Evolutionary conservation across 92 coral and sea anemone genomes (phyloP), one percentile per base, ranked within the genome.

Genomic region (Zoanthus gigantus): DNA sequence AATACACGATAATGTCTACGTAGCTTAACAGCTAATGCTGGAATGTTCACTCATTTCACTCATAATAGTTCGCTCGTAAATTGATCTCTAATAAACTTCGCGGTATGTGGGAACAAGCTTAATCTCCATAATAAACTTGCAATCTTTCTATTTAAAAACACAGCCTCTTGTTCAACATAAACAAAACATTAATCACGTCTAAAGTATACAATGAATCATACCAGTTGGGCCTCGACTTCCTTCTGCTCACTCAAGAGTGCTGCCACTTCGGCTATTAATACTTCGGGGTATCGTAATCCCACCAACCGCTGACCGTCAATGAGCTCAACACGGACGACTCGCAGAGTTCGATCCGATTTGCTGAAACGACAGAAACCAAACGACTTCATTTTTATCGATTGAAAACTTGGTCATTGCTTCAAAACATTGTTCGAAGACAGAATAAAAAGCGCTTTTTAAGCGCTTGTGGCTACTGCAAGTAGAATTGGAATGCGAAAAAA

Each of bases 251-350:
- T 91, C 71, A 96, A 79, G 31, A 97, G 91, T 54, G 92, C 83
- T 46, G 99, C 89, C 81, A 94, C 99, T 85, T 93, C 98, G 52
- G 95, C 92, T 54, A 97, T 97, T 58, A 97, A 92, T 75, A 92
- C 93, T 90, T 97, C 97, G 45, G 99, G 98, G 88, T 97, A 97
- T 69, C 99, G 97, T 83, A 97, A 83, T 29, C 99, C 99, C 28
- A 97, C 99, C 90, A 97, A 87, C 91, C 99, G 99, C 90, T 96
- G 99, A 87, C 98, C 99, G 83, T 84, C 91, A 84, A 92, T 96
- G 65, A 97, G 93, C 72, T 97, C 96, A 45, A 97, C 99, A 77
- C 99, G 98, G 74, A 95, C 96, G 32, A 97, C 99, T 84, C 99
- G 98, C 30, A 97, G 88, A 15, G 97, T 92, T 32, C 99, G 95